These are phyloP conservation scores for Siderastrea siderea DNA, from an alignment of 92 coral and sea anemone species.

Conservation along the genomic window DNA sequence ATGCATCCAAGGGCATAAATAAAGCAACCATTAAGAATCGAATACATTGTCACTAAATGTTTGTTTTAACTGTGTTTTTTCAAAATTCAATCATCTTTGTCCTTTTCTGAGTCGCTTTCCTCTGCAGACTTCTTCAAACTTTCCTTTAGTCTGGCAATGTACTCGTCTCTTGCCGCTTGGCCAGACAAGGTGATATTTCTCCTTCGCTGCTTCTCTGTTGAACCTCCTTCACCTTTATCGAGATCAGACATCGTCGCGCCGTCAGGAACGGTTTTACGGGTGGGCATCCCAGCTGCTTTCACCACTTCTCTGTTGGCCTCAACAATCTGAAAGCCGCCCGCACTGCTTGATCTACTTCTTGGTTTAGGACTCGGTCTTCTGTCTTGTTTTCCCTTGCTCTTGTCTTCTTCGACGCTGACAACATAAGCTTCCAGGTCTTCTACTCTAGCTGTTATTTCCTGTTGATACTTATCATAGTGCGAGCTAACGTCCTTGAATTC, in stretches of 20 bases:
- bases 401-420: conserved; percentile 34
- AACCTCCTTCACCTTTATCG: not conserved
- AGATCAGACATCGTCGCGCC: not conserved
- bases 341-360: not conserved
- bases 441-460: conserved; percentile 18
- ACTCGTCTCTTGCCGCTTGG: conserved; percentile 40
- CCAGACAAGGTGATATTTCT: conserved; percentile 24
- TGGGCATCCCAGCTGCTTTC: conserved; percentile 20
- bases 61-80: no score
- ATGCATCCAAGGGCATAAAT: no score
- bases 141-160: conserved; percentile 25
- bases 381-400: conserved; percentile 2
- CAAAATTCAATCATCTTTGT: not conserved
- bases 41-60: no score
- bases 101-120: conserved; percentile 6
- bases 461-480: conserved; percentile 18
- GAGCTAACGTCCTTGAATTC: conserved; percentile 14
- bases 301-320: conserved; percentile 12
- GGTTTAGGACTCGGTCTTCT: conserved; percentile 23
- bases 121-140: not conserved
- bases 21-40: no score
- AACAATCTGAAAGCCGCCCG: not conserved
- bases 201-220: conserved; percentile 27
- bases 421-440: conserved; percentile 30
- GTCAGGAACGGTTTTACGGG: not conserved